These are phyloP conservation scores for Xanthostigma xanthostigma DNA, from an alignment of 2,888 invertebrate genomes.

Conservation along the genomic window DNA sequence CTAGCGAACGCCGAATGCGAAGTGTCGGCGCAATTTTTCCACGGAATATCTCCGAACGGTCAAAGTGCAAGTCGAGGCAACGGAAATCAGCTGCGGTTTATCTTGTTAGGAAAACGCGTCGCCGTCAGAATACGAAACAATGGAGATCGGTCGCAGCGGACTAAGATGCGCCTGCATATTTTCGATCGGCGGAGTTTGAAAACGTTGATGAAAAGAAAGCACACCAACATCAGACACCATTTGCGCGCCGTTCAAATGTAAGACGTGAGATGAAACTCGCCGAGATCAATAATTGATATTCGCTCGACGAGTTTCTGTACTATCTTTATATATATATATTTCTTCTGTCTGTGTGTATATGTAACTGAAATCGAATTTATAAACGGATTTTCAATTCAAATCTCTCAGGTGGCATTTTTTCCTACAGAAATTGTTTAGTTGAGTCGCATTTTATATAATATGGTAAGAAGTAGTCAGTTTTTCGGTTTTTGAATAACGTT, in stretches of 20 bases:
- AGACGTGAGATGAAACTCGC: constrained; percentile 5
- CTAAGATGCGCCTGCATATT: constrained; percentile 18
- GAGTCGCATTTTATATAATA: no score
- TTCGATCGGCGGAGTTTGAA: constrained; percentile 19
- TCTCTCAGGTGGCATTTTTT: no score
- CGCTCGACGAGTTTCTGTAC: constrained; percentile 6
- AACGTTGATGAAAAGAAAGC: constrained; percentile 23
- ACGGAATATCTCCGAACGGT: constrained; percentile 18
- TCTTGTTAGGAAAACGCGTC: constrained; percentile 13
- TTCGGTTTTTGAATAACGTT: no score
- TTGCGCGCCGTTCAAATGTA: constrained; percentile 27
- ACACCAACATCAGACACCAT: constrained; percentile 24
- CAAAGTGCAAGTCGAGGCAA: not conserved
- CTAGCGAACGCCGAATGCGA: constrained; percentile 28
- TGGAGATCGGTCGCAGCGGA: constrained; percentile 19
- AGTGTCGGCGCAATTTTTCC: constrained; percentile 29
- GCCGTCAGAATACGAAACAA: constrained; percentile 12
- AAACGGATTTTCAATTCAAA: not conserved
- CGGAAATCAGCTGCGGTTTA: constrained; percentile 7
- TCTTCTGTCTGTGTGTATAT: not conserved
- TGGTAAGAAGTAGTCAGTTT: no score
- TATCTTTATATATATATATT: no score
- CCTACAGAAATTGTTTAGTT: no score
- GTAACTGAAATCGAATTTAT: not conserved
- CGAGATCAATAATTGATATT: no score